Conservation (phyloP, 2,113 vertebrate genomes). For the Carettochelys insculpta region DNA sequence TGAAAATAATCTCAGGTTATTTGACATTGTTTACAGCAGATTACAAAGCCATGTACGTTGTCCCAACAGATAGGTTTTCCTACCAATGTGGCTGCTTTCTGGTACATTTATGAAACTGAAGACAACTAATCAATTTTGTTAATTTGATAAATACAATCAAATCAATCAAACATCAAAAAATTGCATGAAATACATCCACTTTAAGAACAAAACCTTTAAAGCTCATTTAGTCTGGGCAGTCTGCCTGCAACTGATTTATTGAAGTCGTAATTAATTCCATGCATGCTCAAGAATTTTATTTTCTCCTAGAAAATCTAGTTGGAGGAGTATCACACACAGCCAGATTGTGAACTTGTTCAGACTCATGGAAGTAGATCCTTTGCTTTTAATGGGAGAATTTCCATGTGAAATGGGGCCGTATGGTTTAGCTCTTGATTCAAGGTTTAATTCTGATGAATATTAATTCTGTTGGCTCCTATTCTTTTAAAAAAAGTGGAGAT, state of each 20-base stretch:
- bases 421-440: neutral
- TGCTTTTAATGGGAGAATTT: neutral
- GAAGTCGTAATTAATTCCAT: slow-evolving; percentile 24
- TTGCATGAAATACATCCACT: neutral
- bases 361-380: neutral
- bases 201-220: slow-evolving; percentile 1
- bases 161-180: slow-evolving; percentile 47
- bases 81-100: slow-evolving; percentile 12
- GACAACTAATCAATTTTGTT: slow-evolving; percentile 30
- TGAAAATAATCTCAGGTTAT: neutral
- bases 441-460: neutral
- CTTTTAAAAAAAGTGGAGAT: neutral
- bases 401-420: neutral
- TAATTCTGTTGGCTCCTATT: accelerated
- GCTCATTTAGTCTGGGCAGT: slow-evolving; percentile 36
- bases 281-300: neutral
- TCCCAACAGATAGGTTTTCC: neutral
- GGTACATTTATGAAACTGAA: slow-evolving; percentile 7
- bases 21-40: neutral
- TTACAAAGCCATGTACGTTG: neutral
- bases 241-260: neutral
- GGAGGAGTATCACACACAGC: neutral
- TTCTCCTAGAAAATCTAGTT: neutral
- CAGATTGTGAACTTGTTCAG: neutral
- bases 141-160: slow-evolving; percentile 48